Percentiles rank a stretch among this genome's conserved stretches.
Conservation (phyloP, 2,888 invertebrate genomes). For the Pseudoips prasinana region DNA sequence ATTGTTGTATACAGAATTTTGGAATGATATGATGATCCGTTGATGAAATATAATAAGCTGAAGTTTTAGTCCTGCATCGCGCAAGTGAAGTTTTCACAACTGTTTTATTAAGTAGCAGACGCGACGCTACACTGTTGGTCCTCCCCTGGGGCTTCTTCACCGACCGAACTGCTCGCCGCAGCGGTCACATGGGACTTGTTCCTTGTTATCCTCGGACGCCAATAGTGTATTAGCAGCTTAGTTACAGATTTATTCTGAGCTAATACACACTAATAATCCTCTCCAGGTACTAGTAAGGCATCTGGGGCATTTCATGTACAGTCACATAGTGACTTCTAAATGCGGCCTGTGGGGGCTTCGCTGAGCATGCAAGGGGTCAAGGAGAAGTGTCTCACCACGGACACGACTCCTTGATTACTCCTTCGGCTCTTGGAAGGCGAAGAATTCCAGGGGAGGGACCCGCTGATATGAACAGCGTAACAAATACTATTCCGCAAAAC, state of each 20-base stretch:
- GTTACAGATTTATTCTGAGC: background rate
- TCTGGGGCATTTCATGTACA: constrained; percentile 5
- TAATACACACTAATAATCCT: constrained; percentile 1
- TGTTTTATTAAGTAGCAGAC: background rate
- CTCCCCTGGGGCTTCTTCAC: constrained; percentile 10
- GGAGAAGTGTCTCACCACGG: constrained; percentile 6
- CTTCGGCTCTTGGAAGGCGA: constrained; percentile 11
- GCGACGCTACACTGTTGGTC: background rate
- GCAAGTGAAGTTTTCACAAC: constrained; percentile 5
- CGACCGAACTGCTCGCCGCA: constrained; percentile 9
- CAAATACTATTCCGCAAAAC: constrained; percentile 4
- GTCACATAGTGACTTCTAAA: background rate
- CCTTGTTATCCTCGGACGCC: constrained; percentile 4
- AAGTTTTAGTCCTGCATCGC: constrained; percentile 6
- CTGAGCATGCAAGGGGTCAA: constrained; percentile 1
- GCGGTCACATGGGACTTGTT: constrained; percentile 2
- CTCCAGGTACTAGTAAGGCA: constrained; percentile 8
- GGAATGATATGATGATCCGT: too few relatives aligned
- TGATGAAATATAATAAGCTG: too few relatives aligned
- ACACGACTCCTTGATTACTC: background rate
- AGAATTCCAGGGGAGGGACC: constrained; percentile 10
- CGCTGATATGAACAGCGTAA: constrained; percentile 9
- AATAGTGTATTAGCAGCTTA: background rate
- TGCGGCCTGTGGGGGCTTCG: constrained; percentile 8
- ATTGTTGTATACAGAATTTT: too few relatives aligned